phyloP scores from a whole-genome alignment of 2,888 invertebrate genomes.

The Caenorhabditis drosophilae region DNA sequence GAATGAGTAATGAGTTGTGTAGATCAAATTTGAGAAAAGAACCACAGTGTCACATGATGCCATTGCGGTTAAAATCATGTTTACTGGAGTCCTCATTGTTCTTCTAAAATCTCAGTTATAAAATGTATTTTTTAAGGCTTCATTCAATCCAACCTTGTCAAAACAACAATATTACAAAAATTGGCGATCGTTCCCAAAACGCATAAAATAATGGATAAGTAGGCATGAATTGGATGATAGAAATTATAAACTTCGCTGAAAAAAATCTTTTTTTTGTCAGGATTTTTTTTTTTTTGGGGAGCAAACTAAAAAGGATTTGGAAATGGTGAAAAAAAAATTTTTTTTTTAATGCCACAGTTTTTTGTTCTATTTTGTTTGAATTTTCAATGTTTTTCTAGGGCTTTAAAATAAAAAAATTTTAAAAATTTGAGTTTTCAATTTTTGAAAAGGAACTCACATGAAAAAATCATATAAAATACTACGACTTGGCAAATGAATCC shows the following conservation, averaged over 20 bases:
- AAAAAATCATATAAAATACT: constrained; percentile 54
- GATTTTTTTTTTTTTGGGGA: background rate
- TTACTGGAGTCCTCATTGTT: constrained; percentile 68
- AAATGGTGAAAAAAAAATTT: too few relatives aligned
- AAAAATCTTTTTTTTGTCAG: constrained; percentile 7
- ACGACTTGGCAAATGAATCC: constrained; percentile 64
- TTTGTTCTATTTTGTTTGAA: background rate
- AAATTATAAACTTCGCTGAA: constrained; percentile 44
- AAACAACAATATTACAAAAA: constrained; percentile 67
- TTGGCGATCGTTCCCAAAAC: constrained; percentile 64
- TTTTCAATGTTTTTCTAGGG: background rate
- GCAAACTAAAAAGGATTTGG: background rate
- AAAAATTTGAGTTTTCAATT: background rate
- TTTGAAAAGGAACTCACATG: constrained; percentile 12
- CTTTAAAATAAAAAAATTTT: background rate
- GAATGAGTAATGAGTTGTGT: constrained; percentile 67
- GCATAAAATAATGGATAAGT: constrained; percentile 67
- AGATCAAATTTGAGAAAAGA: constrained; percentile 66
- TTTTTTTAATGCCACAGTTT: background rate
- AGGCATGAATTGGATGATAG: constrained; percentile 64
- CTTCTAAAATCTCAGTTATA: constrained; percentile 42
- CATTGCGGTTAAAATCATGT: constrained; percentile 68
- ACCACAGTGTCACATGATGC: constrained; percentile 68
- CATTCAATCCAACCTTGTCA: constrained; percentile 51
- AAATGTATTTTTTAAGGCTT: background rate